Conservation (phyloP, 2,888 invertebrate genomes). For the Drosophila cracens region DNA sequence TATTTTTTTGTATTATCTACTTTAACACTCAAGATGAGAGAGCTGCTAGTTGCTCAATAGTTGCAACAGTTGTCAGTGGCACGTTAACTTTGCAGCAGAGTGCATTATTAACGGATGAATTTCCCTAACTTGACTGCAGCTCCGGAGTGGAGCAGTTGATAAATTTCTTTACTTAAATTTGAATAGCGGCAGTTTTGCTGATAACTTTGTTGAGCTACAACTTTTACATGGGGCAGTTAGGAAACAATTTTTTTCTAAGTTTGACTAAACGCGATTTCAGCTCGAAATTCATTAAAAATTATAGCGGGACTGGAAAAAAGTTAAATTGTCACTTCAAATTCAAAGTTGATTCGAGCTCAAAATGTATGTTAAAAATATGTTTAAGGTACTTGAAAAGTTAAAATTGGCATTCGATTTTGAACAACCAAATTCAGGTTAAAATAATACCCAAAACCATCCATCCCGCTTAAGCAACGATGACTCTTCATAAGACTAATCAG, state of each 20-base stretch:
- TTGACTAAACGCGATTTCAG: background rate
- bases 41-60: background rate
- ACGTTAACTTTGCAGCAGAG: background rate
- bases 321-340: too few relatives aligned
- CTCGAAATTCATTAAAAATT: background rate
- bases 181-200: background rate
- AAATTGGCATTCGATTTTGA: too few relatives aligned
- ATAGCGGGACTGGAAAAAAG: fast-evolving
- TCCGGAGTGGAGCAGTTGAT: background rate
- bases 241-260: background rate
- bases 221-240: background rate
- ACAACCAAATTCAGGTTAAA: background rate
- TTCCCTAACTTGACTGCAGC: background rate
- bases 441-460: background rate
- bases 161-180: background rate
- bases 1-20: background rate
- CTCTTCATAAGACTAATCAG: background rate
- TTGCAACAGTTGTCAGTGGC: background rate
- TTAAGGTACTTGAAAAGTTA: background rate
- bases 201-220: background rate
- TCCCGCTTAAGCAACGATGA: background rate
- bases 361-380: background rate
- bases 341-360: background rate
- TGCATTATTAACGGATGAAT: background rate
- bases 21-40: background rate